Evolutionary conservation across 2,888 invertebrate species (phyloP), one percentile per base, ranked within the genome.

Genomic region (Thysanoteuthis rhombus): DNA sequence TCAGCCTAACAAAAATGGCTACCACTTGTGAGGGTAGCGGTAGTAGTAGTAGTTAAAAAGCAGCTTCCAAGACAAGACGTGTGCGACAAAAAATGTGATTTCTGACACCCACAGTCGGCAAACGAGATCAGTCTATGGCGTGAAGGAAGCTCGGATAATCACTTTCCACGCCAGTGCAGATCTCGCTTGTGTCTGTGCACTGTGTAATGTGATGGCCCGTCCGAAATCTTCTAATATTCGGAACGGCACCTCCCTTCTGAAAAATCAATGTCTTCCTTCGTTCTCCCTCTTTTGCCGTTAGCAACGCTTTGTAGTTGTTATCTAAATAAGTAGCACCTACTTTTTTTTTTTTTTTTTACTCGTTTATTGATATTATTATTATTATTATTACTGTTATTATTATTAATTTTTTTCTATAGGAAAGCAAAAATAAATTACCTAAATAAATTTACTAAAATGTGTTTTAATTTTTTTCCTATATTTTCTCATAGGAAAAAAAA

Each of bases 61-160:
- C 52, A 52, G 75, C n/a, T 75, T 75, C 75, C 16, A 75, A 75
- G 75, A 75, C 75, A n/a, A 75, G n/a, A 75, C n/a, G 16, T 10
- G 75, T 75, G 75, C n/a, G 75, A 75, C n/a, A 75, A 75, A 75
- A 75, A 75, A 75, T 75, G n/a, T 75, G n/a, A 75, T 75, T 75
- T 75, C n/a, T 75, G 75, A 36, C 75, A n/a, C n/a, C 75, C 75
- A 75, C 75, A 75, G n/a, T 36, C 1, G n/a, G n/a, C 75, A 75
- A 75, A 75, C 75, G 75, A 75, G 75, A 75, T 75, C 75, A 75
- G n/a, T 75, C 75, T 75, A 75, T 75, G 75, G 75, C 75, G 75
- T 75, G 75, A 75, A 75, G 75, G n/a, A n/a, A n/a, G n/a, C n/a
- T n/a, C 52, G 22, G 75, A 75, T 75, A 36, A 75, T 75, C 75